Evolutionary conservation across 2,888 invertebrate species (phyloP), one percentile per base, ranked within the genome.

Genomic region (Galeopsomyia nigrocyanea): DNA sequence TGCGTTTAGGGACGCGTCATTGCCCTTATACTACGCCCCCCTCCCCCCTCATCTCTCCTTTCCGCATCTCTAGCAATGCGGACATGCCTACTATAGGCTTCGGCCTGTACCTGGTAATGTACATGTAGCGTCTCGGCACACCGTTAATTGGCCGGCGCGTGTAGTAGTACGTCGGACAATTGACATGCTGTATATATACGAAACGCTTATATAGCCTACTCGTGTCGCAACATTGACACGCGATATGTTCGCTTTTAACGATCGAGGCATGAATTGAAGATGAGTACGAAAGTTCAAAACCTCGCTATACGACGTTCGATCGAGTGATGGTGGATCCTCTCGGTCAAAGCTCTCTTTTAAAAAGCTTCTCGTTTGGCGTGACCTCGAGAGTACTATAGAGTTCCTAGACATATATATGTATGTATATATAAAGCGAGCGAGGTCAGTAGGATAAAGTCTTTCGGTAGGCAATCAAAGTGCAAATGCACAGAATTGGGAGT

Each of bases 401-500:
- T 49, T 39, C 67, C 51, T 64, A 53, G 53, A 46, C 53, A 39
- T 19, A 50, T 31, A 46, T 50, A 21, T 62, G 22, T 31, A 46
- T 50, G 16, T 62, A 46, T 39, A 49, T 26, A n/a, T 22, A 19
- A n/a, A 19, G 50, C 17, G 31, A 26, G 49, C 49, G 49, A 39
- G 39, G 39, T 39, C 39, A 39, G 39, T 39, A 39, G 10, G 13
- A 39, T 39, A 39, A 39, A 39, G 39, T 10, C 39, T 39, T 39
- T 39, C 39, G 74, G 77, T 78, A 81, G 79, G 80, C 84, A 84
- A 85, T 85, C 84, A 85, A 85, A 84, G 83, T 84, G 83, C 81
- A 84, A 84, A 84, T 85, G 79, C 80, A 83, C 82, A 85, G 83
- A 80, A 85, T 84, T 78, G 75, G 78, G 78, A 13, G 3, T 0